These are phyloP conservation scores for Macquaria ambigua DNA, from an alignment of 2,113 vertebrate genomes.

Conservation along the genomic window DNA sequence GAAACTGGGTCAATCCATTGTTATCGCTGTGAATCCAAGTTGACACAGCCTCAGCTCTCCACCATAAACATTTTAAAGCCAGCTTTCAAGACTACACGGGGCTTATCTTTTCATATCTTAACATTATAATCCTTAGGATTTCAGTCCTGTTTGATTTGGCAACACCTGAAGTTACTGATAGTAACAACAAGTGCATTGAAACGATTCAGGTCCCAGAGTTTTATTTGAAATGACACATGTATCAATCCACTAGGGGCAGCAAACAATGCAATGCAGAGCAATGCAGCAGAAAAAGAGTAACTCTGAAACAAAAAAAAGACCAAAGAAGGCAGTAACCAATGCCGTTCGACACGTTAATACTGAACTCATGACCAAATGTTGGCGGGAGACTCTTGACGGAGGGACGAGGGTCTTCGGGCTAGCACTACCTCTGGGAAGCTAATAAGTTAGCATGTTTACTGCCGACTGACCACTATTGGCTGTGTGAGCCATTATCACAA, in stretches of 20 bases:
- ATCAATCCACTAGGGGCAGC: neutral
- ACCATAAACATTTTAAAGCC: conserved; percentile 29
- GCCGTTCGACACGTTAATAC: too few relatives aligned
- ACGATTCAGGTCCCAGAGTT: neutral
- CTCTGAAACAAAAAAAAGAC: neutral
- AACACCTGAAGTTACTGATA: neutral
- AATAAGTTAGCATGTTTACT: neutral
- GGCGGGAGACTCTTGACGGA: neutral
- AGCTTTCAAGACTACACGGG: conserved; percentile 6
- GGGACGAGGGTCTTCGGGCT: neutral
- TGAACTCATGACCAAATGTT: neutral
- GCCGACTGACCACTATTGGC: neutral
- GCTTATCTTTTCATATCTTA: neutral
- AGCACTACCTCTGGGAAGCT: neutral
- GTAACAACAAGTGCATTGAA: neutral
- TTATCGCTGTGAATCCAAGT: conserved; percentile 3
- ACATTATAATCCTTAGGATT: neutral
- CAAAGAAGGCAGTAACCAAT: neutral
- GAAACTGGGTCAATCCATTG: conserved; percentile 45
- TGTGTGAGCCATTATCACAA: neutral
- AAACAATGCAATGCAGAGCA: too few relatives aligned
- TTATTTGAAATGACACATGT: neutral
- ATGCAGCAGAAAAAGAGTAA: neutral
- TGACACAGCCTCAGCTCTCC: neutral
- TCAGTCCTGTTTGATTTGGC: neutral